Evolutionary conservation across 2,888 invertebrate genomes (phyloP), one percentile per base, ranked within the genome.

Genomic region (Dysmachus trigonus): DNA sequence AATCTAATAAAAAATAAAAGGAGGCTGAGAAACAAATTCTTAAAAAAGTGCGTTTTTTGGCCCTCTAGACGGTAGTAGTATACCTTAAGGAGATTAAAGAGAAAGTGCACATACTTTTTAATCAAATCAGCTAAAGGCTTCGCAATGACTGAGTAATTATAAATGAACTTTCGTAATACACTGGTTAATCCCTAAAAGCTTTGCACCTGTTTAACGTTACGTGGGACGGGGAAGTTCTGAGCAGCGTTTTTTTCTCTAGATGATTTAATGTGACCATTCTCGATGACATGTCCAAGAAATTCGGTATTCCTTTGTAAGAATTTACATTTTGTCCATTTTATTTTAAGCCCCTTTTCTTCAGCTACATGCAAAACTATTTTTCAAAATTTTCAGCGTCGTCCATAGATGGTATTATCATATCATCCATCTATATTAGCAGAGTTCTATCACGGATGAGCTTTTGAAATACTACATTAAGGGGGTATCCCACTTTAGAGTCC

Each of bases 341-440:
- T 71, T 10, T 86, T 87, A 0, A 88, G 62, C 3, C 87, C 85
- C 22, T 87, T 74, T 5, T 85, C 81, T 33, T 15, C 13, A 8
- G 88, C 62, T 7, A 82, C n/a, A n/a, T 79, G 7, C 0, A 88
- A 35, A 10, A 87, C 85, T 0, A 41, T 35, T 53, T 86, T 18
- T 72, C 15, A 15, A 87, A 1, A 6, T 30, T 27, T 10, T 71
- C 18, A 13, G 85, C 87, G 38, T 84, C 79, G 4, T 76, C 31
- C 18, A 51, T 73, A 8, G 31, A 79, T 35, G 88, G 87, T n/a
- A 88, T 85, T 18, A 89, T 27, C 1, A 89, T 2, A 86, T 89
- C 89, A 47, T 89, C 89, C 85, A 89, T 86, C 71, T 89, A 89
- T 6, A 88, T 81, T 0, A 89, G 31, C 0, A 87, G 73, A 6